A percentile compares a stretch with the other conserved stretches of the same genome.
Conservation (phyloP, 1,140 invertebrate species). For the Lepidurus arcticus region DNA sequence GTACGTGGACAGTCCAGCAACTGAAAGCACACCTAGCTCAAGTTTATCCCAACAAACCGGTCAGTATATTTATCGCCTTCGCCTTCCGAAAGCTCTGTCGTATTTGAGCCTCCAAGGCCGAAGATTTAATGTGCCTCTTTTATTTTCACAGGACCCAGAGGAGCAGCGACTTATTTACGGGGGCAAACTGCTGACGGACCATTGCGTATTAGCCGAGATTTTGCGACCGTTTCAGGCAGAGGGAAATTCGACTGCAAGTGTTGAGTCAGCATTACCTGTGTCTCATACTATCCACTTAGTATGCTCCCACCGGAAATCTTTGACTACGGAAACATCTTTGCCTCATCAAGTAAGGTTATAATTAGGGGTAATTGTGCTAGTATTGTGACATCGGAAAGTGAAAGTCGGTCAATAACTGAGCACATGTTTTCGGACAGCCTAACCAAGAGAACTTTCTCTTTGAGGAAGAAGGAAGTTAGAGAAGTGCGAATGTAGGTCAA, state of each 20-base stretch:
- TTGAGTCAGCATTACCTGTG: background rate
- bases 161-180: background rate
- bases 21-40: background rate
- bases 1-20: background rate
- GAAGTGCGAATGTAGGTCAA: conserved; percentile 9
- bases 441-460: background rate
- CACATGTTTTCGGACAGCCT: background rate
- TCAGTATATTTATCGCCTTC: background rate
- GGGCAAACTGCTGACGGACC: background rate
- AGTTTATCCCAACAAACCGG: background rate
- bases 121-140: background rate
- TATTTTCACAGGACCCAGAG: background rate
- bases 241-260: background rate
- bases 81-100: background rate
- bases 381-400: background rate
- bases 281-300: background rate
- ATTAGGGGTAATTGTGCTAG: background rate
- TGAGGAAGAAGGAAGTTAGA: background rate
- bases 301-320: conserved; percentile 6
- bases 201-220: background rate
- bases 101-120: too few relatives aligned
- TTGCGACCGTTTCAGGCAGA: background rate
- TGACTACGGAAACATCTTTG: background rate
- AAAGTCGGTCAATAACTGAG: background rate
- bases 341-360: background rate